Base-by-base conservation (phyloP, 1,140 invertebrate genomes). In the Aphidius gifuensis region DNA sequence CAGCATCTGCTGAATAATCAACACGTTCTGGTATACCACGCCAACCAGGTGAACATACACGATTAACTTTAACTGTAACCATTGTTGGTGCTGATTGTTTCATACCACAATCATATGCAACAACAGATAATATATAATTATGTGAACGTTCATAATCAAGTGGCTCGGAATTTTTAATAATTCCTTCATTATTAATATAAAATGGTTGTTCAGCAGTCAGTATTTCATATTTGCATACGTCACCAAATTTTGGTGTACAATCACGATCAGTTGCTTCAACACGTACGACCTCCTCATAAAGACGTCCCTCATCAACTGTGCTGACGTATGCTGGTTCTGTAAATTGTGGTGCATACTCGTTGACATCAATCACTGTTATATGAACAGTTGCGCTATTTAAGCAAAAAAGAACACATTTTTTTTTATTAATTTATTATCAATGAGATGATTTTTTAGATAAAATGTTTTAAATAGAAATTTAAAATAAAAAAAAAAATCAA, bases 91-190 rank as follows among this genome's bases (percentile, higher is more conserved):
- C 85, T 2, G 88, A 90, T 72, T 89, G 87, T 73, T 93, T 93
- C 90, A 94, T 95, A 11, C 93, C 94, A 74, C 96, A 98, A 76
- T 98, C 95, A 74, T 93, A 95, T 0, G 95, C 96, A n/a, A 96
- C 93, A 43, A 97, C 93, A 9, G 90, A 92, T n/a, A 98, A 83
- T 65, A 98, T 97, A 79, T 97, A 94, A 79, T 97, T 98, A 80
- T 96, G 94, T 1, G 91, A 93, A 45, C 89, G 84, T 73, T 93
- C 92, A 80, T 95, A 97, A 61, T 95, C 92, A 66, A 98, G 79
- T 0, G 92, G 89, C 71, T 94, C 92, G 3, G 92, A 97, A 77
- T 97, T 98, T 50, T 90, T 86, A 58, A 98, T 92, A 9, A 89
- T 88, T 60, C 93, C 94, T 74, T 96, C 91, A 71, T 92, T 91